Evolutionary conservation across 1,140 invertebrate genomes (phyloP), one percentile per base, ranked within the genome.

Genomic region (Prorops nasuta): DNA sequence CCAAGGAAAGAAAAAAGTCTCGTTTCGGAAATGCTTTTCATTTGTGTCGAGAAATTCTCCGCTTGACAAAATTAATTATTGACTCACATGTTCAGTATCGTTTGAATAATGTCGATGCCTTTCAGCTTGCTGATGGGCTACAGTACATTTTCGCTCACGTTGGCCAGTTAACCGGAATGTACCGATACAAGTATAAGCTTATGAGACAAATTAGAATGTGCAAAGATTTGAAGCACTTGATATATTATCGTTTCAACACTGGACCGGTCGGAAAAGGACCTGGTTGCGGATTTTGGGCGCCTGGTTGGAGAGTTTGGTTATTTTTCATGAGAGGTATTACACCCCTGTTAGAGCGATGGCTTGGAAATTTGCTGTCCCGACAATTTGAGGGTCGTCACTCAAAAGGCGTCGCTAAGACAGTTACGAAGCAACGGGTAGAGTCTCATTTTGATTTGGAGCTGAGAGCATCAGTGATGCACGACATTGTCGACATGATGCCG

Each of bases 401-500:
- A 0, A 99, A 99, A 79, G 97, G 88, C 44, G 96, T 99, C 7
- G 98, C 98, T 0, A 99, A 99, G 77, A 99, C 98, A 2, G 98
- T 99, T 0, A 99, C 98, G 0, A 99, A 99, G 71, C 98, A 99
- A 74, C 83, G 98, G 65, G 98, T 99, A 1, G 98, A 99, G 66
- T 98, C 94, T 38, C 98, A 99, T 79, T 99, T 98, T 77, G 98
- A 99, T 85, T 80, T 99, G 44, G 98, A 99, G 79, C 77, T 99
- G 53, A 83, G 98, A 61, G 95, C 95, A 31, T 98, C 95, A 0
- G 95, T 97, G 20, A 99, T 99, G 98, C 97, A 99, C 78, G 98
- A 99, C 70, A 99, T 99, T 66, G 86, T 99, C 1, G 98, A 99
- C 69, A 99, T 99, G 97, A 99, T 99, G 98, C 98, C 98, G 0